Conservation (phyloP, 2,888 invertebrate genomes). For the Rhorus exstirpatorius region DNA sequence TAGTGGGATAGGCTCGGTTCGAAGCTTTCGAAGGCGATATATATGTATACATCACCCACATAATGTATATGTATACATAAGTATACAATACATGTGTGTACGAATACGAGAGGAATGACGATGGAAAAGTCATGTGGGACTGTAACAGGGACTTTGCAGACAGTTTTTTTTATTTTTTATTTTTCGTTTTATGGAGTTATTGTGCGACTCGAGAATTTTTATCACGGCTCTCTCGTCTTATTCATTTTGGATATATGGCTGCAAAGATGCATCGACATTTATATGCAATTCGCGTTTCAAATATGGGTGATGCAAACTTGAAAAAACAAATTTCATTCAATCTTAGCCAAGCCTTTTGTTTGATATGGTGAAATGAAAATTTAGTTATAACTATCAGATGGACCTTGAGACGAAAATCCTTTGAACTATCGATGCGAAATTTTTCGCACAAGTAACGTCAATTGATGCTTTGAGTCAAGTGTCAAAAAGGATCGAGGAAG, state of each 20-base stretch:
- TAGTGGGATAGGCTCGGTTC: conserved; percentile 84
- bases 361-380: no score
- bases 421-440: no score
- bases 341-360: no score
- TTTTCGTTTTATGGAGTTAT: conserved; percentile 14
- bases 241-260: not conserved
- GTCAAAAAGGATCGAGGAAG: no score
- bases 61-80: not conserved
- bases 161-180: conserved; percentile 4
- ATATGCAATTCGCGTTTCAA: no score
- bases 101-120: conserved; percentile 16
- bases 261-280: not conserved
- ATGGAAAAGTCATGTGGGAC: conserved; percentile 12
- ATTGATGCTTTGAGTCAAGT: no score
- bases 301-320: no score
- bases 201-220: not conserved
- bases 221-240: not conserved
- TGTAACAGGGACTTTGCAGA: not conserved
- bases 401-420: no score
- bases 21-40: conserved; percentile 76
- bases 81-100: not conserved
- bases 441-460: no score
- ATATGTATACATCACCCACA: not conserved
- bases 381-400: no score
- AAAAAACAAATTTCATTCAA: no score